A percentile compares a stretch with the other conserved stretches of the same genome.
These are phyloP conservation scores for Adelphocoris suturalis DNA, from an alignment of 2,888 invertebrate species.

Conservation along the genomic window DNA sequence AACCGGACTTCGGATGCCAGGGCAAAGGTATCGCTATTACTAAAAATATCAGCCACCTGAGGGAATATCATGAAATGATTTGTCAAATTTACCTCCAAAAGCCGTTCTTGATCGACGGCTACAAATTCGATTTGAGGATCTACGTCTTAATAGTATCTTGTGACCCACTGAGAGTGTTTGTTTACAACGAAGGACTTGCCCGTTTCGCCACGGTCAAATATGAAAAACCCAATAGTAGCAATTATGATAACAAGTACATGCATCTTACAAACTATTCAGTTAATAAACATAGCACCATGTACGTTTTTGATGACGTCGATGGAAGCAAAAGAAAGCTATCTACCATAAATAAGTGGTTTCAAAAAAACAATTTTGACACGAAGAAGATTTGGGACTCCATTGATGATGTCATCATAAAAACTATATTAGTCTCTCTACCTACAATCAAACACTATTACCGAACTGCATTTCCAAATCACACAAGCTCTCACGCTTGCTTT, in stretches of 20 bases:
- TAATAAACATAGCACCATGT: constrained; percentile 93
- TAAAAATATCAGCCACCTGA: constrained; percentile 88
- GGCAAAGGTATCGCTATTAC: constrained; percentile 94
- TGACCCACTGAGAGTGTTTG: constrained; percentile 92
- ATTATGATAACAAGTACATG: constrained; percentile 95
- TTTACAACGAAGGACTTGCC: constrained; percentile 94
- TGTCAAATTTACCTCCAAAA: constrained; percentile 88
- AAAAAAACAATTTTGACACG: constrained; percentile 86
- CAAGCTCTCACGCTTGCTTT: constrained; percentile 91
- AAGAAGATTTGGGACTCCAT: constrained; percentile 89
- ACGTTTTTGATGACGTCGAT: constrained; percentile 89
- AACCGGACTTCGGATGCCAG: constrained; percentile 94
- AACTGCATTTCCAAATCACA: constrained; percentile 92
- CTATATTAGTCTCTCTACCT: constrained; percentile 92
- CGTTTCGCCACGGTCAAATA: constrained; percentile 94
- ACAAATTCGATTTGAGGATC: constrained; percentile 94
- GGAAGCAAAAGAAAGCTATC: constrained; percentile 94
- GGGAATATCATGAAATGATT: constrained; percentile 89
- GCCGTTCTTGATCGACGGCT: constrained; percentile 93
- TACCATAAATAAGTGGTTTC: constrained; percentile 88
- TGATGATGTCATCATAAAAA: constrained; percentile 95
- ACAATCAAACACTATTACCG: constrained; percentile 92
- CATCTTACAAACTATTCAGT: constrained; percentile 96
- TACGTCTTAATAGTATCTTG: constrained; percentile 94
- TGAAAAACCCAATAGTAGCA: constrained; percentile 88